Evolutionary conservation across 2,113 vertebrate genomes (phyloP), one percentile per base, ranked within the genome.

Genomic region (Antechinus stuartii): DNA sequence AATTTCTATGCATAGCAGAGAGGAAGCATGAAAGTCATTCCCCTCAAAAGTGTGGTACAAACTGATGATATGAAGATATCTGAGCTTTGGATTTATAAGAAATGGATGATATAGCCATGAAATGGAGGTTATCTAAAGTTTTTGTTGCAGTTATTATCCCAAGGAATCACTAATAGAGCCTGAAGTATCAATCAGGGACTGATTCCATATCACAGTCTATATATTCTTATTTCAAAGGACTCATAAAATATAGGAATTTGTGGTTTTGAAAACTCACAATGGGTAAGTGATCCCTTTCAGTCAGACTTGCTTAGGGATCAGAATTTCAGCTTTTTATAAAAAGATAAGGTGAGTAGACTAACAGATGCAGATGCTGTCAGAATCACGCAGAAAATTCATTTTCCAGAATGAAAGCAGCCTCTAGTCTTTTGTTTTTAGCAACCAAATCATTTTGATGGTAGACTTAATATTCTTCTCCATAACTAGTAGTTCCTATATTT

Each of bases 401-500:
- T 96, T 84, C 96, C 91, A 9, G 0, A 0, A 61, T 57, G 94
- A 96, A 52, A 89, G 91, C 89, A 97, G 1, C 92, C 91, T 96
- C 95, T 96, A 96, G 96, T 97, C 92, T 95, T 97, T 95, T 96
- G 46, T 93, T 96, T 93, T 89, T 46, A 90, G 50, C 95, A 47
- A 95, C 50, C 76, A 96, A 25, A 95, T 92, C 54, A 46, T 91
- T 89, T 94, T 95, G 95, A 91, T 49, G 57, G 55, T 92, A 54
- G 25, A 89, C 91, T 97, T 95, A 94, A n/a, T 95, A 93, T 47
- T 94, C 95, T 94, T 95, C 91, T 50, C 94, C 12, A 61, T 89
- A 96, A 84, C 55, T 22, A 96, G 92, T 92, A 89, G 95, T 89
- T 89, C 96, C 42, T 91, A 23, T 42, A 95, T 26, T 42, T 95